Evolutionary conservation across 2,888 invertebrate genomes (phyloP).

Genomic region (Volucella inflata): DNA sequence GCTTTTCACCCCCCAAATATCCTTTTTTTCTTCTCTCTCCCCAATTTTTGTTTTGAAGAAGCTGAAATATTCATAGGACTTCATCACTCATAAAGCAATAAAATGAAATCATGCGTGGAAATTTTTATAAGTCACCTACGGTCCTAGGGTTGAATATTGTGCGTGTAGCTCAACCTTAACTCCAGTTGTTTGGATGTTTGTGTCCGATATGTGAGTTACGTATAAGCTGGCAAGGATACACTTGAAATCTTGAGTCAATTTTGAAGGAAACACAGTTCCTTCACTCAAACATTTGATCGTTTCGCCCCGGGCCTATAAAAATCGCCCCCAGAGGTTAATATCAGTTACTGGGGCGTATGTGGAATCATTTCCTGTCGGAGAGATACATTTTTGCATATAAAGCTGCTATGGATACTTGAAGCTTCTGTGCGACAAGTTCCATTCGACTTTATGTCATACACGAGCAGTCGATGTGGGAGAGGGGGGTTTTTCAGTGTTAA

Average conservation of each 20-base stretch:
- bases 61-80: slow-evolving; percentile 77
- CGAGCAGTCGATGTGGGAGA: not conserved
- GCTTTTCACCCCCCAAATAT: not conserved
- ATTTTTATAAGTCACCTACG: slow-evolving; percentile 81
- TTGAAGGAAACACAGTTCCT: slow-evolving; percentile 2
- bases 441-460: slow-evolving; percentile 11
- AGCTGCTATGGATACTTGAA: slow-evolving; percentile 31
- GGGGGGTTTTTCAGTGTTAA: slow-evolving; percentile 40
- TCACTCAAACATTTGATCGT: slow-evolving; percentile 57
- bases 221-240: slow-evolving; percentile 8
- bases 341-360: slow-evolving; percentile 71
- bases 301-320: slow-evolving; percentile 49
- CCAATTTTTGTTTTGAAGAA: slow-evolving; percentile 39
- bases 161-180: slow-evolving; percentile 17
- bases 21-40: not conserved
- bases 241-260: slow-evolving; percentile 40
- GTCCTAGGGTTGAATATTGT: slow-evolving; percentile 38
- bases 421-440: slow-evolving; percentile 49
- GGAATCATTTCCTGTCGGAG: slow-evolving; percentile 50
- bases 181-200: slow-evolving; percentile 37
- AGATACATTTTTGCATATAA: slow-evolving; percentile 54
- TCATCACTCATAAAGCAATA: slow-evolving; percentile 82
- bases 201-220: slow-evolving; percentile 35
- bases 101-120: slow-evolving; percentile 83
- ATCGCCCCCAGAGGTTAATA: slow-evolving; percentile 71